Evolutionary conservation across 2,888 invertebrate genomes (phyloP), one percentile per base, ranked within the genome.

Genomic region (Athalia cordata): DNA sequence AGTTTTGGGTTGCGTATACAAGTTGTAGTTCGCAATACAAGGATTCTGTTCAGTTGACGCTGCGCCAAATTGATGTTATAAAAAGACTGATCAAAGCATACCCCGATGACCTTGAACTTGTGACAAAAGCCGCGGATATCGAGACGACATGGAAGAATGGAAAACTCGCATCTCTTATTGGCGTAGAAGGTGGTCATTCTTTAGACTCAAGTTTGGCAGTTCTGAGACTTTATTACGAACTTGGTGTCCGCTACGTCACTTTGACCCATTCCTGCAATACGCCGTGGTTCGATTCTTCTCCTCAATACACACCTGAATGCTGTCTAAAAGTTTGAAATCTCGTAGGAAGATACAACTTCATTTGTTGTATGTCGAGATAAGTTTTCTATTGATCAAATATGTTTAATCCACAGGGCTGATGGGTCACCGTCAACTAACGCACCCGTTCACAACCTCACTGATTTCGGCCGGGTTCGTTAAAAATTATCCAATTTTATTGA

Each of bases 51-150:
- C 91, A 92, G 64, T 88, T 91, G 78, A 92, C 93, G 0, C 82
- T 94, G 65, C 92, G 93, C 72, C 93, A 94, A 87, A 92, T 93
- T 78, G 94, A 94, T 85, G 91, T 93, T 47, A 93, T 94, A 81
- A 92, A 92, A 82, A 89, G 93, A 78, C 88, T 92, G 57, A 89
- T 92, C 4, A 84, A 86, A 0, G 89, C 88, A 82, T 92, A 91
- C 81, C 88, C 91, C 3, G 82, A 90, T 8, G 85, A 90, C 77
- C 80, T 92, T 78, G 81, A 87, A 80, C 87, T 91, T 52, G 91
- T 90, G 0, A 89, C 89, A 5, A 85, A 86, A 3, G 88, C 91
- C 0, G 85, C 86, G 59, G 90, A 90, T 86, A 88, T 86, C 78
- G 84, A 86, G 70, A 67, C 79, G 6, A 81, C 80, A 3, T 85